phyloP scores from a whole-genome alignment of 2,888 invertebrate species.

The Ophraella communa region DNA sequence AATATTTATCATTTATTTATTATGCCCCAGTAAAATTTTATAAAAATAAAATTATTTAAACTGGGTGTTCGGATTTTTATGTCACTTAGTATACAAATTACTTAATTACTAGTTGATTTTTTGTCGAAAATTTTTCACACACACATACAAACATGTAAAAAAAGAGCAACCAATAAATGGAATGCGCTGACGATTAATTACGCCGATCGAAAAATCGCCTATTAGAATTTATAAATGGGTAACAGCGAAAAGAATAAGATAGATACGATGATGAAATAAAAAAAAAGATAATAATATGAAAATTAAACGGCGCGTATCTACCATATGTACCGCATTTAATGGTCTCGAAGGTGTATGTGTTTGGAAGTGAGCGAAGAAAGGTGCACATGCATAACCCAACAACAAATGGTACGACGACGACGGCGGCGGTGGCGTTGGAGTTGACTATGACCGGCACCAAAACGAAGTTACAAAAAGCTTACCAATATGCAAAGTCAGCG shows the following conservation, averaged over 20 bases:
- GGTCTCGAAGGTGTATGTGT: conserved; percentile 48
- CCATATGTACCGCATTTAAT: conserved; percentile 56
- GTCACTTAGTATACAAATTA: no score
- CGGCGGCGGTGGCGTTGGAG: no score
- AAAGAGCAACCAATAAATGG: conserved; percentile 13
- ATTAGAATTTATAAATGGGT: conserved; percentile 46
- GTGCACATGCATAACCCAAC: conserved; percentile 15
- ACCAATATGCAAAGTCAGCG: conserved; percentile 59
- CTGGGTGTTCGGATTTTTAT: no score
- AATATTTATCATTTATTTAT: no score
- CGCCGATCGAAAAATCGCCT: conserved; percentile 46
- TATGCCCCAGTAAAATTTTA: no score
- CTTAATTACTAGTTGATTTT: no score
- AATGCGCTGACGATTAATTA: conserved; percentile 47
- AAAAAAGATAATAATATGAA: no score
- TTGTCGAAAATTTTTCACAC: no score
- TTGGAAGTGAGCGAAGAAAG: conserved; percentile 44
- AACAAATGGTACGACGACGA: no score
- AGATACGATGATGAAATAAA: no score
- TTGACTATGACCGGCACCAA: conserved; percentile 47
- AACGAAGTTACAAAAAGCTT: conserved; percentile 51
- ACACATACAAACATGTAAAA: neutral
- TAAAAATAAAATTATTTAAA: no score
- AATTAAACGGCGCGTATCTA: conserved; percentile 55
- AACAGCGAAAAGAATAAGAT: conserved; percentile 41